phyloP scores from a whole-genome alignment of 2,113 vertebrate genomes.

The Suricata suricatta region DNA sequence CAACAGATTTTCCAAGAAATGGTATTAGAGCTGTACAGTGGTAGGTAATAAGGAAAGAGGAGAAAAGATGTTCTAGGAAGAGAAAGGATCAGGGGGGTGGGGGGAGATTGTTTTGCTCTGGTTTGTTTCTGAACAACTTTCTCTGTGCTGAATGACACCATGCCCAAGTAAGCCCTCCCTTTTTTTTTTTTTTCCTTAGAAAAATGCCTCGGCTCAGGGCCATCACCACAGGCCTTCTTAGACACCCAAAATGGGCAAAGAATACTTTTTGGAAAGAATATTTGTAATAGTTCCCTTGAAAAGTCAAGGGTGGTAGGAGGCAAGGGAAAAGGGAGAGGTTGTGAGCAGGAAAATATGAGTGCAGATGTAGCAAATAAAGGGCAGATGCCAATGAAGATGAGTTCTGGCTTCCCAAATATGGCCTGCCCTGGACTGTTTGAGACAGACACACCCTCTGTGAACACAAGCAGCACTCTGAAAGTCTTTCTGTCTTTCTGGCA shows the following conservation, averaged over 20 bases:
- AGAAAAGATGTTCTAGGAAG: neutral
- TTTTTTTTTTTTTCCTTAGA: conserved; percentile 62
- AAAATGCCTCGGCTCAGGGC: conserved; percentile 62
- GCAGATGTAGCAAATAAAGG: conserved; percentile 49
- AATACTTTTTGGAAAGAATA: conserved; percentile 67
- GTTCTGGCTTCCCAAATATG: conserved; percentile 32
- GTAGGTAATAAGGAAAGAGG: neutral
- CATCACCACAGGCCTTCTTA: conserved; percentile 64
- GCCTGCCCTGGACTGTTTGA: neutral
- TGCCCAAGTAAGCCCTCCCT: neutral
- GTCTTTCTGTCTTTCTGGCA: neutral
- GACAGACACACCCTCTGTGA: neutral
- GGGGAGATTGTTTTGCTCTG: neutral
- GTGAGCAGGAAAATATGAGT: neutral
- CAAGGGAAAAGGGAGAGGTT: conserved; percentile 58
- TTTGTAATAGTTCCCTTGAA: conserved; percentile 74
- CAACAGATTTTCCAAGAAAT: neutral
- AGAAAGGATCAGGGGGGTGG: neutral
- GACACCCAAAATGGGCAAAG: conserved; percentile 71
- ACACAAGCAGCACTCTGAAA: neutral
- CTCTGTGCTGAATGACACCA: neutral
- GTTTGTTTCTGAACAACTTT: conserved; percentile 27
- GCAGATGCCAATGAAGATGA: conserved; percentile 41
- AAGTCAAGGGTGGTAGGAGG: conserved; percentile 64
- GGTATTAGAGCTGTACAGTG: neutral